These are phyloP conservation scores for Quadroppia sp. DNA, from an alignment of 2,888 invertebrate genomes.

Conservation along the genomic window DNA sequence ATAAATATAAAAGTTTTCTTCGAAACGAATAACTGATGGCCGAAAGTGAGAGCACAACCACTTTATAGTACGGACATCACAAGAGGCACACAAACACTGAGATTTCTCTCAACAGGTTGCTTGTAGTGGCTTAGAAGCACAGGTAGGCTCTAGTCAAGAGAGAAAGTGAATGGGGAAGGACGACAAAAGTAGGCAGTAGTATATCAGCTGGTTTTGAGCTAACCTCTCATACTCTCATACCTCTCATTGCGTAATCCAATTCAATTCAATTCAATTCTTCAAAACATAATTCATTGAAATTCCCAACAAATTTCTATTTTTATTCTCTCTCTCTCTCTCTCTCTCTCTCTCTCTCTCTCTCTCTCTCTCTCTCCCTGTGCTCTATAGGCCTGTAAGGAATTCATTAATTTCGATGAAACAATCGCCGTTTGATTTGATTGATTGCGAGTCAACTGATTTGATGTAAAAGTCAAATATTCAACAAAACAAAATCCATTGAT, in stretches of 20 bases:
- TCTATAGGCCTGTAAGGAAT: not conserved
- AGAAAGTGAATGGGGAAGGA: constrained; percentile 27
- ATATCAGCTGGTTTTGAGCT: constrained; percentile 16
- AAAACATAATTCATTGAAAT: too few species aligned
- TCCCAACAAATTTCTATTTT: too few species aligned
- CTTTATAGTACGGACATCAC: constrained; percentile 27
- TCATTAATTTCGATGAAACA: constrained; percentile 5
- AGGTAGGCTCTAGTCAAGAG: constrained; percentile 22
- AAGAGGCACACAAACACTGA: constrained; percentile 7
- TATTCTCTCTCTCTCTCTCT: too few species aligned
- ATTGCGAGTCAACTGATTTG: not conserved
- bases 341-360: not conserved
- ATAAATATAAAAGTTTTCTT: not conserved
- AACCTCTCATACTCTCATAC: too few species aligned
- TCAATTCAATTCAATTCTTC: not conserved
- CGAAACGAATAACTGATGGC: not conserved
- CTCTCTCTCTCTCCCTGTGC: not conserved
- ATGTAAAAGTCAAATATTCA: too few species aligned
- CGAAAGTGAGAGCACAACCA: constrained; percentile 26
- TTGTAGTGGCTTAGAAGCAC: constrained; percentile 4
- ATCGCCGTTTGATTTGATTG: not conserved
- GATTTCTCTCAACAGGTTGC: constrained; percentile 11
- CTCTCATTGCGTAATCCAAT: not conserved
- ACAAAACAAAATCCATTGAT: not conserved
- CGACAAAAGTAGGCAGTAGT: constrained; percentile 8